Evolutionary conservation across 2,888 invertebrate genomes (phyloP).

Genomic region (Cyclophora albipunctata): DNA sequence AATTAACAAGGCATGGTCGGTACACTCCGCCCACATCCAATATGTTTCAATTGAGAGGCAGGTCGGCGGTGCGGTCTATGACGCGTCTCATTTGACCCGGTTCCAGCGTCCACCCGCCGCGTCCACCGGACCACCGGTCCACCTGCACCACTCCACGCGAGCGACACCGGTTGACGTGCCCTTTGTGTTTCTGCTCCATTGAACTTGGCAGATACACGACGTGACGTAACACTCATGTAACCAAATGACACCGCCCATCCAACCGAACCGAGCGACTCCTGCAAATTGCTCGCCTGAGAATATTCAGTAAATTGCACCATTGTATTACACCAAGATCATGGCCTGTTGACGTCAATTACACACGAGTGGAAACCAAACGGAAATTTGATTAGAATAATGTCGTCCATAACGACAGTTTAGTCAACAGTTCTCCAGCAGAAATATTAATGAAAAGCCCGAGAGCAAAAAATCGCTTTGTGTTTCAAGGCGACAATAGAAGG

Average conservation of each 20-base stretch:
- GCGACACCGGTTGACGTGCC: conserved; percentile 19
- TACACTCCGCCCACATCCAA: conserved; percentile 42
- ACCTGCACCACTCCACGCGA: conserved; percentile 29
- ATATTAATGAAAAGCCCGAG: conserved; percentile 14
- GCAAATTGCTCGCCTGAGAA: conserved; percentile 13
- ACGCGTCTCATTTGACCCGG: conserved; percentile 50
- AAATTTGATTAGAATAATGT: too few relatives aligned
- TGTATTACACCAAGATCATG: too few relatives aligned
- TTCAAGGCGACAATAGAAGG: conserved; percentile 25
- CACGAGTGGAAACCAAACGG: too few relatives aligned
- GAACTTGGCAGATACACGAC: conserved; percentile 18
- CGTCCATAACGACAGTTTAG: neutral
- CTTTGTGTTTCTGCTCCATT: conserved; percentile 24
- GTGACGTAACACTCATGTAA: conserved; percentile 13
- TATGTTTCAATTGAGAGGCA: conserved; percentile 51
- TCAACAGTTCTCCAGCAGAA: neutral
- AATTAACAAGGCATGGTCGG: conserved; percentile 25
- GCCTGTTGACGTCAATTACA: too few relatives aligned
- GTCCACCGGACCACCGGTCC: conserved; percentile 28
- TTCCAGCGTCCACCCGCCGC: conserved; percentile 38
- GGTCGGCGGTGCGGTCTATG: conserved; percentile 28
- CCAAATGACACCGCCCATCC: conserved; percentile 10
- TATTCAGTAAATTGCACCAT: conserved; percentile 8
- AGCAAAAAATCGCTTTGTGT: conserved; percentile 19
- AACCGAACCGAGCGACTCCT: conserved; percentile 2